Evolutionary conservation across 92 coral and sea anemone species (phyloP).

Genomic region (Galaxea fascicularis): DNA sequence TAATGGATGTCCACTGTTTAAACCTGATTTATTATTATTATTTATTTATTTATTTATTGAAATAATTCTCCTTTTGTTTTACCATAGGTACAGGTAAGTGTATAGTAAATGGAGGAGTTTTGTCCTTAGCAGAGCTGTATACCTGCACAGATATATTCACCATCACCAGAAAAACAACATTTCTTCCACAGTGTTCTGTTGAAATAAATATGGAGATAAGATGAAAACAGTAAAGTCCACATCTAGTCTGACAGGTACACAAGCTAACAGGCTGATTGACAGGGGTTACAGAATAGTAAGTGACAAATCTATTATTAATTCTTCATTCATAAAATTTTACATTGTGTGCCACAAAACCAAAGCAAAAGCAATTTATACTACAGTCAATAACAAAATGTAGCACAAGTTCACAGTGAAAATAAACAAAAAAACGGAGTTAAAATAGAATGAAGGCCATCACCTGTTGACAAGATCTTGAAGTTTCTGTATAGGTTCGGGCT

Average conservation of each 20-base stretch:
- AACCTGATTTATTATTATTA: too few relatives aligned
- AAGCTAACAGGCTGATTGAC: too few relatives aligned
- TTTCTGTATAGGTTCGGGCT: constrained; percentile 99
- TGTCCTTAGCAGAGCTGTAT: neutral
- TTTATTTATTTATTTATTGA: too few relatives aligned
- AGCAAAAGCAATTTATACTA: too few relatives aligned
- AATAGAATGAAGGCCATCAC: constrained; percentile 28
- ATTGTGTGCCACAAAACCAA: too few relatives aligned
- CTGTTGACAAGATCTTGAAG: constrained; percentile 99
- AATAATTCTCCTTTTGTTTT: neutral
- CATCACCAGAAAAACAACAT: constrained; percentile 99
- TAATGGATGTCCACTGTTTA: too few relatives aligned
- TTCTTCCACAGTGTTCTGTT: constrained; percentile 98
- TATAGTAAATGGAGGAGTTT: neutral
- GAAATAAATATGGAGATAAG: neutral
- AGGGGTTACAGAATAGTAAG: too few relatives aligned
- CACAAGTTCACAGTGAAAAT: neutral
- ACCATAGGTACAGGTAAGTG: neutral
- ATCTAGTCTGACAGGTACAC: too few relatives aligned
- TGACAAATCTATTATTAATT: too few relatives aligned
- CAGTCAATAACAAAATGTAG: too few relatives aligned
- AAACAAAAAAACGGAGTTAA: neutral
- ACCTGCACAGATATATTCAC: constrained; percentile 99
- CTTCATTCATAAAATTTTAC: too few relatives aligned
- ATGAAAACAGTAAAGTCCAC: neutral